Conservation (phyloP, 2,797 vertebrate genomes). For the Myotis planiceps region DNA sequence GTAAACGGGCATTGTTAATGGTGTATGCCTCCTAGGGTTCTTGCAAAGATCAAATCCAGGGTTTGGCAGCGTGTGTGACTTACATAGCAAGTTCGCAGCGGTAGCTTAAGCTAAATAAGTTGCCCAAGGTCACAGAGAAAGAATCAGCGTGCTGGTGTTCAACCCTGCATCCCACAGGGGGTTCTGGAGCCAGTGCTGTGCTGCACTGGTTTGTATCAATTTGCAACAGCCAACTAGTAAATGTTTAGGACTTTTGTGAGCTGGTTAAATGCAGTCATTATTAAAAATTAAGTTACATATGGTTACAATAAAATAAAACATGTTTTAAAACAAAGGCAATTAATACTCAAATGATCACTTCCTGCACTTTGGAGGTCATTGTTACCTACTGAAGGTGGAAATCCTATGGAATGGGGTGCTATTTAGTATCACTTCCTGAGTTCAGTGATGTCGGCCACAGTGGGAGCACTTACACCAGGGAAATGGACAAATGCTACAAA, state of each 20-base stretch:
- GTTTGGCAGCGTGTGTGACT: background rate
- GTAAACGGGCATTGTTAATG: too few species aligned
- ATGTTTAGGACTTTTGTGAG: background rate
- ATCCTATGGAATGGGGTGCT: too few species aligned
- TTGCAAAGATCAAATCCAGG: background rate
- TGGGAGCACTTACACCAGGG: background rate
- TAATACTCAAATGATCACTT: too few species aligned
- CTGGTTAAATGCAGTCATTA: background rate
- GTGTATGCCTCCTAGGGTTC: background rate
- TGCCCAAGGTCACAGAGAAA: background rate
- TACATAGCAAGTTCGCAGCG: background rate
- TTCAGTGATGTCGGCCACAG: rapidly evolving
- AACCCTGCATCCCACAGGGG: background rate
- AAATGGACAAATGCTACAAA: background rate
- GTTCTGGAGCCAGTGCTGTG: background rate
- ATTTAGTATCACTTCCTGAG: too few species aligned
- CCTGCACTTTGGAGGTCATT: background rate
- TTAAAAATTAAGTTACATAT: background rate
- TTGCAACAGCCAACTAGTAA: background rate
- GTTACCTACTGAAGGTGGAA: too few species aligned
- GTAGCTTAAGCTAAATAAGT: background rate
- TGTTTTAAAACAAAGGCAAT: background rate
- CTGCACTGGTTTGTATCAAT: background rate
- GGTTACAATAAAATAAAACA: background rate
- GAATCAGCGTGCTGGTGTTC: background rate